Evolutionary conservation across 2,113 vertebrate species (phyloP).

Genomic region (Melospiza georgiana): DNA sequence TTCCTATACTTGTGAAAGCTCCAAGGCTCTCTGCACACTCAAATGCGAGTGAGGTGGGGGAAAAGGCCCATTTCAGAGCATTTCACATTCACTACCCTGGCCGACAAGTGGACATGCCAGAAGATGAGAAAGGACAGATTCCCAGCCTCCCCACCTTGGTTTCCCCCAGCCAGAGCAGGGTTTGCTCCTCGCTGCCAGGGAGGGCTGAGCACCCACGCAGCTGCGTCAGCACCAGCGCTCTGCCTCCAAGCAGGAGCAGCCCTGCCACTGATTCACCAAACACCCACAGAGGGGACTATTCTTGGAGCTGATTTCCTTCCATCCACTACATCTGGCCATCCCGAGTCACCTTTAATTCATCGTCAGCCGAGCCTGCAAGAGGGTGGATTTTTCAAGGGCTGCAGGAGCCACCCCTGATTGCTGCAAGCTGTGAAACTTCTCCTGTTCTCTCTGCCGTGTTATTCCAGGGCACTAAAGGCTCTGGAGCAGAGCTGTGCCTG

Average conservation of each 20-base stretch:
- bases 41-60: accelerated
- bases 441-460: accelerated
- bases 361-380: accelerated
- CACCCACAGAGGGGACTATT: neutral
- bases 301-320: neutral
- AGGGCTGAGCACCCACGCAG: accelerated
- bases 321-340: neutral
- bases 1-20: neutral
- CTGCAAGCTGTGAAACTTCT: neutral
- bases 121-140: neutral
- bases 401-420: neutral
- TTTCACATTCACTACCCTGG: neutral
- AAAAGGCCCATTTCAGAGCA: neutral
- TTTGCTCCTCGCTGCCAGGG: neutral
- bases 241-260: neutral
- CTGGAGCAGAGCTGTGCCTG: neutral
- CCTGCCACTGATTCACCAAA: neutral
- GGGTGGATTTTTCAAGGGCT: neutral
- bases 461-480: neutral
- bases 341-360: neutral
- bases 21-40: neutral
- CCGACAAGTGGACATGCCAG: neutral
- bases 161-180: accelerated
- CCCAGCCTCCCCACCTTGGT: accelerated
- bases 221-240: neutral